Evolutionary conservation across 2,888 invertebrate species (phyloP).

Genomic region (Punctoribates punctum): DNA sequence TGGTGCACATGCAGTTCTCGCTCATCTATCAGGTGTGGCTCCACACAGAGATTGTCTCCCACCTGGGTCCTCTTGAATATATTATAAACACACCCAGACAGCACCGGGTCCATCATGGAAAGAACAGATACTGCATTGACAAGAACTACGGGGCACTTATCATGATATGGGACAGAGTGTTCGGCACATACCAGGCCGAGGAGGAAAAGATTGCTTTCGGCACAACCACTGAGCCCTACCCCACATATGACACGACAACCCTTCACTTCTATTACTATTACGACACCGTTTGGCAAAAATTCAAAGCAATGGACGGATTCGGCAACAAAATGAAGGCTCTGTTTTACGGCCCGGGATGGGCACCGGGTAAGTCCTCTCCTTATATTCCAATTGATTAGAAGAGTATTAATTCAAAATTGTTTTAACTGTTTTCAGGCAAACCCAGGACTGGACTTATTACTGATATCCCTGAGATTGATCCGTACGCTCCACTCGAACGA

Average conservation of each 20-base stretch:
- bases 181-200: conserved; percentile 77
- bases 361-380: conserved; percentile 62
- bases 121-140: conserved; percentile 85
- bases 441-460: conserved; percentile 9
- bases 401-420: not conserved
- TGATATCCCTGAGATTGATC: conserved; percentile 34
- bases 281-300: conserved; percentile 62
- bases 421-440: conserved; percentile 16
- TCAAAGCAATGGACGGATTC: conserved; percentile 57
- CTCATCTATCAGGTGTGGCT: conserved; percentile 90
- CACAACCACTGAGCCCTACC: conserved; percentile 69
- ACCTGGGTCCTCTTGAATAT: conserved; percentile 77
- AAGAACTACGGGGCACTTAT: conserved; percentile 88
- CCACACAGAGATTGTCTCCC: conserved; percentile 76
- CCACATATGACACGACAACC: conserved; percentile 69
- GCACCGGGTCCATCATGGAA: conserved; percentile 69
- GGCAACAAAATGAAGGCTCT: conserved; percentile 66
- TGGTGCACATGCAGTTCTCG: conserved; percentile 83
- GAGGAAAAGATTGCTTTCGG: conserved; percentile 77
- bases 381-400: not conserved
- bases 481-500: not conserved
- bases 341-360: conserved; percentile 84
- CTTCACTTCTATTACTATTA: conserved; percentile 70
- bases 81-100: conserved; percentile 85
- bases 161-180: conserved; percentile 81